These are phyloP conservation scores for Agrotis puta DNA, from an alignment of 2,888 invertebrate species.

Conservation along the genomic window DNA sequence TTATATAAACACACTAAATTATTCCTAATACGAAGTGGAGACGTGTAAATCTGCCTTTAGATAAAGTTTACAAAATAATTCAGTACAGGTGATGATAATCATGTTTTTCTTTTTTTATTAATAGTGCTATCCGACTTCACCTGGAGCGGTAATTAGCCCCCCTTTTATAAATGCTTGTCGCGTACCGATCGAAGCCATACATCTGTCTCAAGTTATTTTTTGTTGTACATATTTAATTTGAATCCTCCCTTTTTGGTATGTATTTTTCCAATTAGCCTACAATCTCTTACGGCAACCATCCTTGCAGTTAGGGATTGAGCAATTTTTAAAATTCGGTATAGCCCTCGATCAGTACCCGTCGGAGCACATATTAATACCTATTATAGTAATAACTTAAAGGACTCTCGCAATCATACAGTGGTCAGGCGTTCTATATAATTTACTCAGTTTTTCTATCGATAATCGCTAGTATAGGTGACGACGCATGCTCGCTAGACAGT, in stretches of 20 bases:
- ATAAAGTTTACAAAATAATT: conserved; percentile 29
- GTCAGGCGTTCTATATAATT: conserved; percentile 15
- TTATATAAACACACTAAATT: not conserved
- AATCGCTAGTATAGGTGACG: not conserved
- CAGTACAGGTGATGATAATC: conserved; percentile 50
- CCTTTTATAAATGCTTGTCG: conserved; percentile 52
- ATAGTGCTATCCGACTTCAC: conserved; percentile 63
- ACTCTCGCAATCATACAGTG: conserved; percentile 45
- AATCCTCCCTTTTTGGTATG: not conserved
- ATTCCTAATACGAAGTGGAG: conserved; percentile 26
- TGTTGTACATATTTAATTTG: conserved; percentile 5
- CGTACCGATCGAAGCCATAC: conserved; percentile 49
- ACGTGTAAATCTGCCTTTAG: conserved; percentile 45
- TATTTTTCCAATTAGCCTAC: not conserved
- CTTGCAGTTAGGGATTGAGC: conserved; percentile 48
- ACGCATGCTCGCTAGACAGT: conserved; percentile 22
- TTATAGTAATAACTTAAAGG: conserved; percentile 37
- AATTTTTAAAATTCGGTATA: conserved; percentile 30
- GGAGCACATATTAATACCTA: conserved; percentile 40
- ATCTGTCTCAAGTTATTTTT: conserved; percentile 1
- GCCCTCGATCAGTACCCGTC: conserved; percentile 38
- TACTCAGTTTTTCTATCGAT: conserved; percentile 12
- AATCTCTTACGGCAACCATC: conserved; percentile 46
- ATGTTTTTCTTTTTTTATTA: conserved; percentile 56
- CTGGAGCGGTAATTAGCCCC: conserved; percentile 61